These are phyloP conservation scores for Petrocephalus schoutedeni DNA, from an alignment of 2,797 vertebrate genomes.

Conservation along the genomic window DNA sequence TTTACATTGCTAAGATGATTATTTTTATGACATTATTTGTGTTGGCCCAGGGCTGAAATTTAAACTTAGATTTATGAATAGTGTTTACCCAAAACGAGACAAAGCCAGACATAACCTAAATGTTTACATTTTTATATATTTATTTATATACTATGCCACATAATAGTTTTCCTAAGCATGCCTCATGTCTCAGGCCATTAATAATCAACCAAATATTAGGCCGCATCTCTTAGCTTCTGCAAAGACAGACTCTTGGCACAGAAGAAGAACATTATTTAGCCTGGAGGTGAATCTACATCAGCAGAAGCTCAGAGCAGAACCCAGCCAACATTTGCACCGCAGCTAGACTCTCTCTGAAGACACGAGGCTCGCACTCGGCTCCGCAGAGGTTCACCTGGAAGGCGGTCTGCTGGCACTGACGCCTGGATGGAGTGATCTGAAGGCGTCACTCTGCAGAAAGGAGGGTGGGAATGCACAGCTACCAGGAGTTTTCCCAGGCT, in stretches of 20 bases:
- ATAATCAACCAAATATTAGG: neutral
- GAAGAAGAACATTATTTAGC: neutral
- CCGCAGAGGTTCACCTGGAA: constrained; percentile 9
- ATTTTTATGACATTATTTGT: neutral
- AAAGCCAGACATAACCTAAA: neutral
- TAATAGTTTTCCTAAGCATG: neutral
- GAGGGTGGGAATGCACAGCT: neutral
- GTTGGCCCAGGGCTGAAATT: neutral
- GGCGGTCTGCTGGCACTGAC: neutral
- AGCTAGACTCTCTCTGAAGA: neutral
- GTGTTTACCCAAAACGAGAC: neutral
- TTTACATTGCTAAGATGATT: neutral
- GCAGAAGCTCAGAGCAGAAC: neutral
- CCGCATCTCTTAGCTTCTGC: neutral
- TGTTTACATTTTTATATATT: neutral
- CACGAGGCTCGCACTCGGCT: neutral
- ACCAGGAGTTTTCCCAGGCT: neutral
- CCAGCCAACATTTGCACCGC: neutral
- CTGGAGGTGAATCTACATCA: neutral
- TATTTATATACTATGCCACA: neutral
- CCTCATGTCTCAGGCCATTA: neutral
- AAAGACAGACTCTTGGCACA: neutral
- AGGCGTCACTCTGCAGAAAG: neutral
- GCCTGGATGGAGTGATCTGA: neutral
- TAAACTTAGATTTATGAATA: neutral